phyloP scores from a whole-genome alignment of 30 jellyfish, hydroid and myxozoan genomes.

The Hydra vulgaris region DNA sequence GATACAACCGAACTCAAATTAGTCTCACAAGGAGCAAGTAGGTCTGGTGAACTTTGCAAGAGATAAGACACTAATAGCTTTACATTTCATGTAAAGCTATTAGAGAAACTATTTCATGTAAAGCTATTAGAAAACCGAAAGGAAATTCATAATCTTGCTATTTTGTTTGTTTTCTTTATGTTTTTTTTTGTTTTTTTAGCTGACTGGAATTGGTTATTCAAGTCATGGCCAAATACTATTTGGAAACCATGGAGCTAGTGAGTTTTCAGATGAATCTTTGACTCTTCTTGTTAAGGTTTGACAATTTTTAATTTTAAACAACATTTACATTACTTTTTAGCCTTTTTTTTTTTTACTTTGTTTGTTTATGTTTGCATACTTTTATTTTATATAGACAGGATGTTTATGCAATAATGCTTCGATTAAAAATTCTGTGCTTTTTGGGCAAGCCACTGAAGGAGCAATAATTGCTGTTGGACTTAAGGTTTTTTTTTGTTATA shows the following conservation, averaged over 20 bases:
- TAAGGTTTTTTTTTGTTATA: constrained; percentile 13
- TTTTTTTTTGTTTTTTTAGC: constrained; percentile 27
- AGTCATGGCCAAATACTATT: constrained; percentile 80
- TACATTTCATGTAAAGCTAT: too few relatives aligned
- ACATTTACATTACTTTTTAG: too few relatives aligned
- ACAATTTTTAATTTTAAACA: too few relatives aligned
- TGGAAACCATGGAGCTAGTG: constrained; percentile 56
- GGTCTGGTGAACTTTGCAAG: too few relatives aligned
- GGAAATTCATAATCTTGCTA: too few relatives aligned
- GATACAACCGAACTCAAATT: too few relatives aligned
- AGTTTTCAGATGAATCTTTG: constrained; percentile 50
- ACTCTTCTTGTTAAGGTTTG: constrained; percentile 78
- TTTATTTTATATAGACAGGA: constrained; percentile 42
- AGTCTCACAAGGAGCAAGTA: too few relatives aligned
- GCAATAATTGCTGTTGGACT: constrained; percentile 90
- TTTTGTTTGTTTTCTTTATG: too few relatives aligned
- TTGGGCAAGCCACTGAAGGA: constrained; percentile 98
- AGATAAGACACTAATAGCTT: too few relatives aligned
- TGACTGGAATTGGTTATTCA: constrained; percentile 84
- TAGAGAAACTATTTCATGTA: too few relatives aligned
- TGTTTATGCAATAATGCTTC: constrained; percentile 91
- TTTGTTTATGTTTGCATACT: not conserved
- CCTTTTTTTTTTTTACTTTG: not conserved
- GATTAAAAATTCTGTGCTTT: constrained; percentile 49
- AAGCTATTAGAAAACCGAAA: too few relatives aligned